Percentiles rank a stretch among this genome's conserved stretches.
These are phyloP conservation scores for Amia ocellicauda DNA, from an alignment of 2,113 vertebrate species.

Conservation along the genomic window DNA sequence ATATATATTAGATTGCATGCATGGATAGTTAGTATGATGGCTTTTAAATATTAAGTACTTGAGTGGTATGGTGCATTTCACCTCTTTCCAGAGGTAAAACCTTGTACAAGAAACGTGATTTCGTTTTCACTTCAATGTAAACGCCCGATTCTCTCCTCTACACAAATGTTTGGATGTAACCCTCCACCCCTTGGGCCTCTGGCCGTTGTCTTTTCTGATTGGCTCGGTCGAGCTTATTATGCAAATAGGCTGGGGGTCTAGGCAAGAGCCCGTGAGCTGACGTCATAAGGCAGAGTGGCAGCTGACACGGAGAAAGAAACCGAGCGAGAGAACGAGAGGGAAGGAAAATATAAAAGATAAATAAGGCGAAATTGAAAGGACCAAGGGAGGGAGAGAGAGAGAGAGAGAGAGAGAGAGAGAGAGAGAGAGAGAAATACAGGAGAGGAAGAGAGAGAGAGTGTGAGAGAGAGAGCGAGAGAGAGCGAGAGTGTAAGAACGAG, in stretches of 20 bases:
- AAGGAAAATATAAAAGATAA: slow-evolving; percentile 42
- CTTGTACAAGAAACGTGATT: too few species aligned
- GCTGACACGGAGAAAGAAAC: slow-evolving; percentile 37
- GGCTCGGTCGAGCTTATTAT: slow-evolving; percentile 46
- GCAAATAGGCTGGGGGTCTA: slow-evolving; percentile 49
- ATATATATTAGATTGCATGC: too few species aligned
- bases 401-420: slow-evolving; percentile 13
- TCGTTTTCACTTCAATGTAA: slow-evolving; percentile 14
- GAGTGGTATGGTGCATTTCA: too few species aligned
- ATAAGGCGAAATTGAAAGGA: slow-evolving; percentile 42
- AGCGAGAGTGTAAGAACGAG: not conserved
- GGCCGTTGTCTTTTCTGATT: slow-evolving; percentile 43
- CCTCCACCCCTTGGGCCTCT: slow-evolving; percentile 50
- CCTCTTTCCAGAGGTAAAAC: too few species aligned
- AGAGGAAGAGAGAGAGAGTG: slow-evolving; percentile 34
- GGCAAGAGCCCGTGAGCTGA: slow-evolving; percentile 42
- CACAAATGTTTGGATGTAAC: slow-evolving; percentile 57
- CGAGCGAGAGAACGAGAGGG: slow-evolving; percentile 28
- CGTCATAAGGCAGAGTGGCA: slow-evolving; percentile 55
- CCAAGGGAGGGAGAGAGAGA: slow-evolving; percentile 19
- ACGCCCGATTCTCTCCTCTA: slow-evolving; percentile 43
- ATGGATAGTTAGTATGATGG: too few species aligned
- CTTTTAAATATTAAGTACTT: too few species aligned
- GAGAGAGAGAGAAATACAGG: slow-evolving; percentile 37
- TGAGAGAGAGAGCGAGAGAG: slow-evolving; percentile 35